phyloP scores from a whole-genome alignment of 2,797 vertebrate species.

The Valencia hispanica region DNA sequence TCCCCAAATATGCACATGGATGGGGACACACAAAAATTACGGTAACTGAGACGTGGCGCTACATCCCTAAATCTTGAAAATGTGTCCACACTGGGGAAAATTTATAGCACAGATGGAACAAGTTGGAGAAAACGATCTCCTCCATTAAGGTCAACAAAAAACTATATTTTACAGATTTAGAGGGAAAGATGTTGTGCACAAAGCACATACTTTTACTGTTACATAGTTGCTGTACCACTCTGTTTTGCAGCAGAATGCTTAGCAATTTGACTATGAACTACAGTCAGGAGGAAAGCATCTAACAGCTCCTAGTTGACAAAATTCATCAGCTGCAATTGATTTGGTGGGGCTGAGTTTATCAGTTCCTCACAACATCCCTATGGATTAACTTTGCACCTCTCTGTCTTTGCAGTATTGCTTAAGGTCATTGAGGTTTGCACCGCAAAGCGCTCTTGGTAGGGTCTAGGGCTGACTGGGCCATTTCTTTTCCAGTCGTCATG shows the following conservation, averaged over 20 bases:
- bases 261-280: background rate
- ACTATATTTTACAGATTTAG: constrained; percentile 34
- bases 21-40: constrained; percentile 25
- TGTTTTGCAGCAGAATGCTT: background rate
- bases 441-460: too few relatives aligned
- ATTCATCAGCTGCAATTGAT: background rate
- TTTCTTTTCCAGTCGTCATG: too few relatives aligned
- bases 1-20: constrained; percentile 24
- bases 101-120: constrained; percentile 56
- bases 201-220: constrained; percentile 8
- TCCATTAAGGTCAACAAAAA: constrained; percentile 19
- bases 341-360: background rate
- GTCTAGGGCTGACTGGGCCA: too few relatives aligned
- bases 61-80: constrained; percentile 64
- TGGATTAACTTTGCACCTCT: background rate
- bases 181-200: constrained; percentile 22
- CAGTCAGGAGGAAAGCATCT: background rate
- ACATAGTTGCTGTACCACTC: background rate
- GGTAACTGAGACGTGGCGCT: constrained; percentile 45
- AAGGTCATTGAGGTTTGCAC: background rate
- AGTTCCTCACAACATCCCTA: background rate
- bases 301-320: background rate
- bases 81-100: constrained; percentile 63
- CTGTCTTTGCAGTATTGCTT: background rate
- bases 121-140: constrained; percentile 26